A percentile compares a stretch with the other conserved stretches of the same genome.
Conservation (phyloP, 1,140 invertebrate genomes). For the Chelonus insularis region DNA sequence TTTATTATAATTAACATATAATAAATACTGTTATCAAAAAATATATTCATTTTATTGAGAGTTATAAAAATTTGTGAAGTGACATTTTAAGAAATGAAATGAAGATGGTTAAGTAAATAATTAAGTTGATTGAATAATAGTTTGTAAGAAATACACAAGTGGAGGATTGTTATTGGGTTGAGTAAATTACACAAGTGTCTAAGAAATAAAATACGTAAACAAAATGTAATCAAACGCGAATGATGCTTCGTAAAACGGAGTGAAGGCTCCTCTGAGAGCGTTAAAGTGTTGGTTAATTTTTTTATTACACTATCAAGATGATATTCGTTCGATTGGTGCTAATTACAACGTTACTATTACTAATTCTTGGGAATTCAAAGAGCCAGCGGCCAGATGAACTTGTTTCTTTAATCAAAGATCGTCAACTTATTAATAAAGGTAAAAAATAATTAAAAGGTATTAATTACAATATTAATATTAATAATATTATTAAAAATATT, state of each 20-base stretch:
- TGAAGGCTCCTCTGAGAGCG: background rate
- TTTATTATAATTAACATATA: background rate
- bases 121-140: background rate
- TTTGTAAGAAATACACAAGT: background rate
- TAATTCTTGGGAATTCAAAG: slow-evolving; percentile 30
- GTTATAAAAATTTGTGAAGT: no score
- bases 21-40: no score
- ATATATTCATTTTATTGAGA: no score
- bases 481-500: no score
- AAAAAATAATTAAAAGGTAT: no score
- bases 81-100: background rate
- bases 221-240: slow-evolving; percentile 9
- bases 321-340: slow-evolving; percentile 22
- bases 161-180: background rate
- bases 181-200: background rate
- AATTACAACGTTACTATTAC: slow-evolving; percentile 12
- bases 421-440: slow-evolving; percentile 37
- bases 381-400: slow-evolving; percentile 34
- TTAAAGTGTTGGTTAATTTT: slow-evolving; percentile 12
- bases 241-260: slow-evolving; percentile 7
- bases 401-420: slow-evolving; percentile 26
- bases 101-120: background rate
- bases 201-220: slow-evolving; percentile 2
- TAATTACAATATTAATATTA: no score
- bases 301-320: slow-evolving; percentile 21